phyloP scores from a whole-genome alignment of 2,113 vertebrate genomes.

The Parus major region DNA sequence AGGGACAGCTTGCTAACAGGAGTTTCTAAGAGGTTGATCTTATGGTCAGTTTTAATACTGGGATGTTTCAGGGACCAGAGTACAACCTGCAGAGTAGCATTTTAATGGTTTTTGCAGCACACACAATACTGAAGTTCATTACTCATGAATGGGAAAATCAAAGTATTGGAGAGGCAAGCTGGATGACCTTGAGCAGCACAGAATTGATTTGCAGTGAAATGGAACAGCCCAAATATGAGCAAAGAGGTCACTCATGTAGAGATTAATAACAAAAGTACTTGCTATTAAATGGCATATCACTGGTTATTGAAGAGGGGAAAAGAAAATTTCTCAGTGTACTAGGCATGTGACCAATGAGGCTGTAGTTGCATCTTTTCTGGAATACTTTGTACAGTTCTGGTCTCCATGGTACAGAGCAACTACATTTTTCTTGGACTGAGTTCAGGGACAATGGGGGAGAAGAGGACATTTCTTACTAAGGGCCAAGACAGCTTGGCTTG shows the following conservation, averaged over 20 bases:
- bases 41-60: background rate
- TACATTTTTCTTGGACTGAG: constrained; percentile 4
- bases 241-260: background rate
- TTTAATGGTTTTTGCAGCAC: background rate
- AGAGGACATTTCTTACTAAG: constrained; percentile 7
- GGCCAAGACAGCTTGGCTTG: constrained; percentile 19
- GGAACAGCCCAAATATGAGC: background rate
- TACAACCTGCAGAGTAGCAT: background rate
- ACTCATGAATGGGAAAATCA: background rate
- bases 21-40: background rate
- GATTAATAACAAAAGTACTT: background rate
- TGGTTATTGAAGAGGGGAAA: background rate
- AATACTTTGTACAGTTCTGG: background rate
- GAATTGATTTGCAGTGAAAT: background rate
- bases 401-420: background rate
- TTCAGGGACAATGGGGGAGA: background rate
- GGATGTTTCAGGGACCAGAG: background rate
- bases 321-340: background rate
- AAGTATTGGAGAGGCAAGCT: background rate
- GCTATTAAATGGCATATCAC: background rate
- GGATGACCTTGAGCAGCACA: background rate
- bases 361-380: background rate
- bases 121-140: background rate
- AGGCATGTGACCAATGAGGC: background rate
- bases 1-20: background rate